phyloP scores from a whole-genome alignment of 2,797 vertebrate species.

The Triplophysa yarkandensis region DNA sequence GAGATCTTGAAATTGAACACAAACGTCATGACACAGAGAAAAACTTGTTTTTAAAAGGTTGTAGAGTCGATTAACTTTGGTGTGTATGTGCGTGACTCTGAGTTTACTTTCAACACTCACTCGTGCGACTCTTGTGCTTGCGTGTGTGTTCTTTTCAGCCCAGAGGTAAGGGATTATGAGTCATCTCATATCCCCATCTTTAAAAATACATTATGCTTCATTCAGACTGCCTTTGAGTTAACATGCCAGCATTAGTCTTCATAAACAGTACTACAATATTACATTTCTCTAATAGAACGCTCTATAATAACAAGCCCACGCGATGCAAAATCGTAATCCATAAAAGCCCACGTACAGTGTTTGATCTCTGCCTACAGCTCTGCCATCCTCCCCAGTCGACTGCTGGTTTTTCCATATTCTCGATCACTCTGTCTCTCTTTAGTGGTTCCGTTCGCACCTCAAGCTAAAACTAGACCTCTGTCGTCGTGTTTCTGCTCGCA shows the following conservation, averaged over 20 bases:
- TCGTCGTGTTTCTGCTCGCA: background rate
- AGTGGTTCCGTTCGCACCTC: background rate
- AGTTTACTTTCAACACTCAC: background rate
- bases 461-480: background rate
- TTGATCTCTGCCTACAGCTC: slow-evolving; percentile 41
- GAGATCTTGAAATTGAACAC: too few relatives aligned
- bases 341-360: slow-evolving; percentile 38
- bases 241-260: slow-evolving; percentile 38
- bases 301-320: slow-evolving; percentile 36
- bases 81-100: slow-evolving; percentile 8
- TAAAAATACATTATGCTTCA: slow-evolving; percentile 40
- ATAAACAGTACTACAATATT: slow-evolving; percentile 38
- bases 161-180: slow-evolving; percentile 28
- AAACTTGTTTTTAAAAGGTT: slow-evolving; percentile 71
- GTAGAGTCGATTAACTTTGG: slow-evolving; percentile 75
- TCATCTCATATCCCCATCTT: slow-evolving; percentile 41
- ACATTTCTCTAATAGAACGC: slow-evolving; percentile 46
- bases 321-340: slow-evolving; percentile 30
- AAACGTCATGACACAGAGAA: slow-evolving; percentile 71
- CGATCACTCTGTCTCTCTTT: background rate
- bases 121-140: background rate
- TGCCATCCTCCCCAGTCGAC: background rate
- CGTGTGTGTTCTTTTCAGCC: slow-evolving; percentile 25
- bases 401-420: background rate
- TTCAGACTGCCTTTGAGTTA: slow-evolving; percentile 37